Evolutionary conservation across 1,140 invertebrate species (phyloP).

Genomic region (Globodera rostochiensis): DNA sequence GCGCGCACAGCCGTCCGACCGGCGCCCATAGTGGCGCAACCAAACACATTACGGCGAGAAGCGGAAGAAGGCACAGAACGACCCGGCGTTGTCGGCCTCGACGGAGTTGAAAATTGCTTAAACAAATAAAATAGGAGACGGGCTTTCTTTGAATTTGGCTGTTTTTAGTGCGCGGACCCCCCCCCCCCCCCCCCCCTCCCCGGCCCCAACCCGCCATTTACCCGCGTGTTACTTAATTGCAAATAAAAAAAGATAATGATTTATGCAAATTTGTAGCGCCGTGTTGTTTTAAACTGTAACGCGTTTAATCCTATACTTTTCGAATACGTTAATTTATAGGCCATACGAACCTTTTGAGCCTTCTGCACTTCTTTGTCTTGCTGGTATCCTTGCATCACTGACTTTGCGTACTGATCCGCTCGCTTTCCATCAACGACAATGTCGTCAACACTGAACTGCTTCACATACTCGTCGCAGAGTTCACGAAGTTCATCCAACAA

Average conservation of each 20-base stretch:
- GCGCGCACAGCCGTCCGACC: not conserved
- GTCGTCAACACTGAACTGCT: not conserved
- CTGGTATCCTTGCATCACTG: conserved; percentile 17
- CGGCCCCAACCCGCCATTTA: too few relatives aligned
- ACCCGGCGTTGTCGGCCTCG: not conserved
- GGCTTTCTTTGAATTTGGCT: too few relatives aligned
- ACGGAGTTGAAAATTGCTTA: conserved; percentile 9
- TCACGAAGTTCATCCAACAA: conserved; percentile 15
- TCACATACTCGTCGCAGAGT: not conserved
- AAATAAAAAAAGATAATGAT: too few relatives aligned
- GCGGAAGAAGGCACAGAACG: not conserved
- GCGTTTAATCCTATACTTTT: too few relatives aligned
- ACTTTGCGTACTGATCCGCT: conserved; percentile 9
- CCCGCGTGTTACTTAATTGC: too few relatives aligned
- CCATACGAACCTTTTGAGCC: conserved; percentile 20
- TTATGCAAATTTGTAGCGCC: too few relatives aligned
- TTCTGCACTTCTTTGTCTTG: conserved; percentile 3
- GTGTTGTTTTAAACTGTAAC: too few relatives aligned
- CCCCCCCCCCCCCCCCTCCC: too few relatives aligned
- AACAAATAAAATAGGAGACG: not conserved
- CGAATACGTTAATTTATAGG: too few relatives aligned
- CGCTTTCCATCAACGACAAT: conserved; percentile 27
- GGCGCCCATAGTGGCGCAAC: not conserved
- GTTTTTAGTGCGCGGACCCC: too few relatives aligned
- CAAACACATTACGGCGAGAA: conserved; percentile 3